Conservation (phyloP, 2,888 invertebrate genomes). For the Morinoia aosen region DNA sequence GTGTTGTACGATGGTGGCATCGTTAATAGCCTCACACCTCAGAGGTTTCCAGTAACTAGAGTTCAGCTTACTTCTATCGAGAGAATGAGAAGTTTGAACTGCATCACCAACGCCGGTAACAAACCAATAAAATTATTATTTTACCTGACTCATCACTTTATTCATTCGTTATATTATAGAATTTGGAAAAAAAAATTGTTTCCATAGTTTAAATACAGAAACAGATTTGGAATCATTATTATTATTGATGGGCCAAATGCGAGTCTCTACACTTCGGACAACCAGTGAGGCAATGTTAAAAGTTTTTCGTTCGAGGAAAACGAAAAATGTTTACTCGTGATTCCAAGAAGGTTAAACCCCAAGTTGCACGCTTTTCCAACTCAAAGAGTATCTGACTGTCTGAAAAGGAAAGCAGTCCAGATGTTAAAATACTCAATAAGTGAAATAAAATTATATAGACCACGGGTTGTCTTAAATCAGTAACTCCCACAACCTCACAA, state of each 20-base stretch:
- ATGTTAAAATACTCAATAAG: background rate
- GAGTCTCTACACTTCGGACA: too few species aligned
- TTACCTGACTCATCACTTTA: background rate
- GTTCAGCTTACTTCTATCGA: background rate
- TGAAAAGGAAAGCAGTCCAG: background rate
- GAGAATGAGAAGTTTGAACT: background rate
- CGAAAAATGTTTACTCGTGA: background rate
- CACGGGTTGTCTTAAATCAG: background rate
- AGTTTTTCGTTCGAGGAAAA: background rate
- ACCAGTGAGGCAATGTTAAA: background rate
- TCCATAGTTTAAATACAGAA: too few species aligned
- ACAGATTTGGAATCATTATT: background rate
- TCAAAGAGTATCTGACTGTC: background rate
- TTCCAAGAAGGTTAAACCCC: background rate
- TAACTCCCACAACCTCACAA: background rate
- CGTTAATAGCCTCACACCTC: background rate
- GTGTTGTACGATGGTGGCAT: background rate
- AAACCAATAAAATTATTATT: background rate
- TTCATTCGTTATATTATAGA: background rate
- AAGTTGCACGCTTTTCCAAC: background rate
- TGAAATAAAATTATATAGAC: background rate
- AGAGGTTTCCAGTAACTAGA: background rate
- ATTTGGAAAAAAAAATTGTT: background rate
- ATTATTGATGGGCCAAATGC: background rate
- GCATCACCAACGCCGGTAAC: background rate